phyloP scores from a whole-genome alignment of 2,888 invertebrate species.

The Gymnoscelis rufifasciata region DNA sequence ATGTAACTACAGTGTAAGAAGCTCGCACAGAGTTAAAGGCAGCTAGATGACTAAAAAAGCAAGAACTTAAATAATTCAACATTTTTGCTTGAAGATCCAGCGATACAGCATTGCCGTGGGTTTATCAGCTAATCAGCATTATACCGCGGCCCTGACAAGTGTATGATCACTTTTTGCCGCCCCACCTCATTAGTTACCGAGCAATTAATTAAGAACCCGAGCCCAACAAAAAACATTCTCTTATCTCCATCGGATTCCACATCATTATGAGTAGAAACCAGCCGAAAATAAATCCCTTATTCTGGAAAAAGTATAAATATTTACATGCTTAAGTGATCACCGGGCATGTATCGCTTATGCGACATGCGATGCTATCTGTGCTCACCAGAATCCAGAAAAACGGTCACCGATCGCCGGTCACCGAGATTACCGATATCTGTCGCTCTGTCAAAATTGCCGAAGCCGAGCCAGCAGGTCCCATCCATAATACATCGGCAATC shows the following conservation, averaged over 20 bases:
- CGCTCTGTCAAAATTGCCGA: conserved; percentile 72
- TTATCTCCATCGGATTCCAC: conserved; percentile 9
- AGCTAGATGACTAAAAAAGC: too few relatives aligned
- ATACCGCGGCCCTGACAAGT: neutral
- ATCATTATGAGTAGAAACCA: conserved; percentile 17
- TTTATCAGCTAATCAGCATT: neutral
- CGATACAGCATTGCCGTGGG: too few relatives aligned
- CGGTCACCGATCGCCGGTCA: conserved; percentile 46
- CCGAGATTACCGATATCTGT: conserved; percentile 65
- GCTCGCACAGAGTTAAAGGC: too few relatives aligned
- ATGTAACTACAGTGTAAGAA: too few relatives aligned
- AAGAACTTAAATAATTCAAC: too few relatives aligned
- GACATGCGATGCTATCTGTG: conserved; percentile 51
- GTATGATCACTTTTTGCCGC: neutral
- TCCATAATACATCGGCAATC: conserved; percentile 71
- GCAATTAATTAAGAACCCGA: conserved; percentile 10
- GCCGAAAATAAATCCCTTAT: conserved; percentile 21
- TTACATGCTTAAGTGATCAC: conserved; percentile 35
- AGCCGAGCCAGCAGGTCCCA: conserved; percentile 66
- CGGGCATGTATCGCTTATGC: conserved; percentile 27
- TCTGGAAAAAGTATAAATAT: conserved; percentile 27
- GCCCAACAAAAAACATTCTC: conserved; percentile 5
- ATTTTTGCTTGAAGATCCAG: neutral
- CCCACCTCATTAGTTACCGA: neutral
- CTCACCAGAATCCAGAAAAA: conserved; percentile 45